Evolutionary conservation across 2,113 vertebrate species (phyloP), one percentile per base, ranked within the genome.

Genomic region (Odontesthes bonariensis): DNA sequence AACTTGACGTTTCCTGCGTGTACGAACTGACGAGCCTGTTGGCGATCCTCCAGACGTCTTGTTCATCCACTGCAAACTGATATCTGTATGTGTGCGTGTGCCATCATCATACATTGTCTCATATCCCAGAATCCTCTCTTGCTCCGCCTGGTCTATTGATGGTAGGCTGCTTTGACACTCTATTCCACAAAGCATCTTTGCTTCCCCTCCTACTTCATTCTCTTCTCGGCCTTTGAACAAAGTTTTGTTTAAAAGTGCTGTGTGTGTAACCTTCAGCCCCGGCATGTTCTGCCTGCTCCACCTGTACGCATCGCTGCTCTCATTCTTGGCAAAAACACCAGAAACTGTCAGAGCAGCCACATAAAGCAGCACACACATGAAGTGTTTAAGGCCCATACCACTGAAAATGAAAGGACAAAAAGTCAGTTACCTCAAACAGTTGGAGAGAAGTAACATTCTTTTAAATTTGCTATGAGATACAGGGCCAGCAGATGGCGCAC

Each of bases 81-180:
- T 88, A 55, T 95, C 85, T 8, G 97, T 98, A 32, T 95, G 82
- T 22, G 93, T 96, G 33, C 96, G 90, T 0, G 96, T 96, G 68
- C 96, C 96, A 0, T 98, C 97, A 74, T 96, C 96, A 71, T 95
- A 96, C 78, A 97, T 10, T 0, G 96, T 98, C 90, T 99, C 96
- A 3, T 96, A 98, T 20, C 96, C 96, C 47, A 98, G 94, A 53
- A 94, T 85, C 38, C 94, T 91, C 80, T 98, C 96, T 79, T 96
- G 88, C 17, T 96, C 95, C 16, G 86, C 79, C 44, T 91, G 88
- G 75, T 87, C 94, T 20, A 95, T 86, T 19, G 83, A 64, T 0
- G 95, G 95, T 3, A 94, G 69, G 12, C 79, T 84, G 27, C 89
- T 92, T 81, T 96, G 96, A 81, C 96, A 98, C 83, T 96, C 96